These are phyloP conservation scores for Phoeniculus purpureus DNA, from an alignment of 2,797 vertebrate genomes.

Conservation along the genomic window DNA sequence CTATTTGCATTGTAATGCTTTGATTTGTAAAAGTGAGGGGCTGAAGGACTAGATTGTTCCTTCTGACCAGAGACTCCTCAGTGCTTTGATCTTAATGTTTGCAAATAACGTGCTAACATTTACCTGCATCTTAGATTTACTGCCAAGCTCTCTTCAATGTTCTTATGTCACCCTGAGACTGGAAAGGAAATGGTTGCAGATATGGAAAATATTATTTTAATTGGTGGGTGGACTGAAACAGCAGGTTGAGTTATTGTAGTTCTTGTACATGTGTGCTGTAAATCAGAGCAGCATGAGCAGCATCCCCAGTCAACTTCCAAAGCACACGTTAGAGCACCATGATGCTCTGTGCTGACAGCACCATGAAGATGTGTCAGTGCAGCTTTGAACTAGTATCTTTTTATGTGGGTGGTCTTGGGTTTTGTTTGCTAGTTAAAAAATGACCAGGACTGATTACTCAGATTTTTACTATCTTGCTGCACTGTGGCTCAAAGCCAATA, in stretches of 20 bases:
- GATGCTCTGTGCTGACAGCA: not conserved
- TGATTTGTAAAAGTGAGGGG: not conserved
- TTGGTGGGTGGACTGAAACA: not conserved
- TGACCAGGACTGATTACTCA: not conserved
- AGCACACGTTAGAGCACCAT: not conserved
- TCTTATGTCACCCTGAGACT: not conserved
- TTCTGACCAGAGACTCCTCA: not conserved
- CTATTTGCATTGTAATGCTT: not conserved
- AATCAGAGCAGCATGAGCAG: not conserved
- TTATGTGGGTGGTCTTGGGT: not conserved
- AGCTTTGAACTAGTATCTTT: not conserved
- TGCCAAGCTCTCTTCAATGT: not conserved
- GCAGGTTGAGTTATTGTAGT: not conserved
- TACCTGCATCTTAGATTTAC: not conserved
- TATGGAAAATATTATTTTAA: not conserved
- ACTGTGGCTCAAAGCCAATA: fast-evolving
- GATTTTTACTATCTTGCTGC: not conserved
- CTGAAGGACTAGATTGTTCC: not conserved
- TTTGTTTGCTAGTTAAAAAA: not conserved
- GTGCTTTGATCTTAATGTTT: not conserved
- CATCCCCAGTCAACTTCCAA: not conserved
- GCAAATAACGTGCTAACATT: not conserved
- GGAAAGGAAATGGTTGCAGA: not conserved
- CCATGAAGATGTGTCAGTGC: not conserved
- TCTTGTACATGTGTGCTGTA: not conserved